Evolutionary conservation across 2,888 invertebrate species (phyloP).

Genomic region (Ectobius pallidus): DNA sequence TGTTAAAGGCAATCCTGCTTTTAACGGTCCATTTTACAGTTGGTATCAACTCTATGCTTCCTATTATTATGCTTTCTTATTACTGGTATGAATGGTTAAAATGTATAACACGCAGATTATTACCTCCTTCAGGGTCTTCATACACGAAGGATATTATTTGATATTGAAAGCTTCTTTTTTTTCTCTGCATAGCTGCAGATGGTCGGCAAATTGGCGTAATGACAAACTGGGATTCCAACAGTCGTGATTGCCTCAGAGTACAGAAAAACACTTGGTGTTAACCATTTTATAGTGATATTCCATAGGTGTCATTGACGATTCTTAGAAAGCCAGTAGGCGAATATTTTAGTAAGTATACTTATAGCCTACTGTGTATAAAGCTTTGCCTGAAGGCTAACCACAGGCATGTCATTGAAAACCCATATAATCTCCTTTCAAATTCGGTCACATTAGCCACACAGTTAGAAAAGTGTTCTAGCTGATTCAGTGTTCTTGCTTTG

Average conservation of each 20-base stretch:
- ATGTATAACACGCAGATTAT: slow-evolving; percentile 21
- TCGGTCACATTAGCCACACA: too few species aligned
- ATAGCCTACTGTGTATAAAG: too few species aligned
- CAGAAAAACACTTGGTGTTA: not conserved
- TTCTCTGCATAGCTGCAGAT: slow-evolving; percentile 15
- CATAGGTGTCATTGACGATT: slow-evolving; percentile 36
- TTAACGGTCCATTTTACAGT: slow-evolving; percentile 5
- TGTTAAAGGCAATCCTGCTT: slow-evolving; percentile 6
- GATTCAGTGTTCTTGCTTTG: too few species aligned
- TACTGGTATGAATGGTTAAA: not conserved
- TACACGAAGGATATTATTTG: slow-evolving; percentile 32
- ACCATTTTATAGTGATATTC: slow-evolving; percentile 25
- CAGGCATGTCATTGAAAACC: too few species aligned
- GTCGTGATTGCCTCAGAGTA: slow-evolving; percentile 33
- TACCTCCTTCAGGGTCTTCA: not conserved
- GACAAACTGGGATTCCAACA: slow-evolving; percentile 33
- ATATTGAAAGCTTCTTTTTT: slow-evolving; percentile 29
- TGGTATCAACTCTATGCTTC: not conserved
- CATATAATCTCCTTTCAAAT: too few species aligned
- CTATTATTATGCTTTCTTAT: slow-evolving; percentile 5
- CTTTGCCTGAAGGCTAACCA: too few species aligned
- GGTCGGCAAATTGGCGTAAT: slow-evolving; percentile 35
- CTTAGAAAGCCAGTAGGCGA: slow-evolving; percentile 28
- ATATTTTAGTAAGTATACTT: slow-evolving; percentile 26
- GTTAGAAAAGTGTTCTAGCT: too few species aligned